Evolutionary conservation across 2,113 vertebrate species (phyloP).

Genomic region (Acinonyx jubatus): DNA sequence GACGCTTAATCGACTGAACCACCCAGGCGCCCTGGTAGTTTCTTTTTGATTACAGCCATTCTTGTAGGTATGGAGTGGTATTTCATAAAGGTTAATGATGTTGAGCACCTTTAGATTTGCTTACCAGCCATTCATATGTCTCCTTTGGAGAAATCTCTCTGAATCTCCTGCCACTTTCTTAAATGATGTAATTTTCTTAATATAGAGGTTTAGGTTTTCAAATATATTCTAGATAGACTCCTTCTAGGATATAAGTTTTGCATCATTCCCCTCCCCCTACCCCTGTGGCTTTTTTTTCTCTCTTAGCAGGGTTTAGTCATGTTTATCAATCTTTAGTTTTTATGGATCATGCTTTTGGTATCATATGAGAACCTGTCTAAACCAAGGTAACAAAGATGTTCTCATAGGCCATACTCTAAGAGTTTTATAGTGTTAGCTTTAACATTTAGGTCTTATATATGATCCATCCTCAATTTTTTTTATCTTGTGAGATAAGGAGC

Average conservation of each 20-base stretch:
- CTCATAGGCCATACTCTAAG: background rate
- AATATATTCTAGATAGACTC: background rate
- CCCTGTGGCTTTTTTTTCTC: background rate
- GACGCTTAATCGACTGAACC: too few species aligned
- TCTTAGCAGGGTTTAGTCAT: background rate
- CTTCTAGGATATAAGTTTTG: background rate
- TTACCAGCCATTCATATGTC: background rate
- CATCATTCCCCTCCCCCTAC: background rate
- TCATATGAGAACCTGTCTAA: background rate
- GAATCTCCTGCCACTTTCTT: background rate
- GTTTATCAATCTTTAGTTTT: background rate
- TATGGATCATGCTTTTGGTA: background rate
- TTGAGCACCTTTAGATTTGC: background rate
- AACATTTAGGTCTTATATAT: background rate
- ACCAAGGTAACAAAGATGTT: background rate
- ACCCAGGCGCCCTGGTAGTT: background rate
- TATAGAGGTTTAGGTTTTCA: background rate
- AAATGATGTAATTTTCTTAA: background rate
- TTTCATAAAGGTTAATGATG: background rate
- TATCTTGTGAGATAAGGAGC: background rate
- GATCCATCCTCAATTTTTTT: background rate
- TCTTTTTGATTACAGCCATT: background rate
- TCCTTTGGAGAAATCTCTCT: background rate
- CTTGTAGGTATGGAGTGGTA: background rate
- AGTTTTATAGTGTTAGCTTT: background rate